Evolutionary conservation across 2,888 invertebrate genomes (phyloP), one percentile per base, ranked within the genome.

Genomic region (Euspilapteryx auroguttella): DNA sequence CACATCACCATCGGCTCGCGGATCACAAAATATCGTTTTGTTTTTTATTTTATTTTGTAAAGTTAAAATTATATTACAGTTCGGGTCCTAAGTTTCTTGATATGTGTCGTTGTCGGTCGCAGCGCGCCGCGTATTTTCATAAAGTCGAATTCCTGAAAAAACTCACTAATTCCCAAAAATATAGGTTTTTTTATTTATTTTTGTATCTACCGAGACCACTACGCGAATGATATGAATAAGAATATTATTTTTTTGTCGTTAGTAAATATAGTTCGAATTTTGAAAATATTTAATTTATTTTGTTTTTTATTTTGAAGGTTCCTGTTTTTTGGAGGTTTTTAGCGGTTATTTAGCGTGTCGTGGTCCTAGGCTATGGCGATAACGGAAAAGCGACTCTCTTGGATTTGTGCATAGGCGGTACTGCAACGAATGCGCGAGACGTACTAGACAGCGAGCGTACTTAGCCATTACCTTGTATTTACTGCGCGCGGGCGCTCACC

Each of bases 401-500:
- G 53, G 55, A 62, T 49, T 63, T 69, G 77, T 78, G 78, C 78
- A 78, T 75, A 71, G 66, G 62, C 69, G 69, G 68, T 59, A 73
- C 69, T 73, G 77, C 75, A 76, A 66, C 57, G 66, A 56, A 68
- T 65, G 63, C 64, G 66, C 76, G 62, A 62, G 55, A 66, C 65
- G 66, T 73, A 76, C 75, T 75, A 69, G 64, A 56, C 63, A 55
- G 71, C 73, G 75, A 65, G 69, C 75, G 73, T 73, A 75, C 75
- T 75, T 73, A 71, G 62, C 73, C 73, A 75, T 75, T 75, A 73
- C 75, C 75, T 73, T 71, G 73, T 73, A 71, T 73, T 73, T 71
- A 73, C 75, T 71, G 71, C 63, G 66, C 58, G 53, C 47, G 45
- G 42, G 36, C 45, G 35, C 32, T 27, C 43, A 44, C 43, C 42